These are phyloP conservation scores for Frankliniella intonsa DNA, from an alignment of 2,888 invertebrate genomes.

Conservation along the genomic window DNA sequence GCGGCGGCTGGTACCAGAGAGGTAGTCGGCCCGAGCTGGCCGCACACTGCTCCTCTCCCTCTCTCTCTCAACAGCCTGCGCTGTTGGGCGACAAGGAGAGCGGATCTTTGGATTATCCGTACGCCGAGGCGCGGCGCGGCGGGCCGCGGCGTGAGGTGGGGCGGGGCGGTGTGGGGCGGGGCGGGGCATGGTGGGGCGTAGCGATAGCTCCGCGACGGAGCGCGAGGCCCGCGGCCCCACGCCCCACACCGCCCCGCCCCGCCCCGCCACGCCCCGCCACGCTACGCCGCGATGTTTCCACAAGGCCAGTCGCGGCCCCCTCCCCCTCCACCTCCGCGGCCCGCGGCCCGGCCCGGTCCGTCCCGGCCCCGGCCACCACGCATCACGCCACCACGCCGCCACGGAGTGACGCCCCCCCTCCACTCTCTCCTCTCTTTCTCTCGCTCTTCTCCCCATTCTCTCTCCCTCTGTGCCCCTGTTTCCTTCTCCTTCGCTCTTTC, in stretches of 20 bases:
- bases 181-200: too few species aligned
- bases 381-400: constrained; percentile 39
- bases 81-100: too few species aligned
- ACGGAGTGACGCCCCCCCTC: constrained; percentile 7
- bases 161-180: too few species aligned
- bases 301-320: neutral
- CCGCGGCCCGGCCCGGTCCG: neutral
- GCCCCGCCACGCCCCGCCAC: neutral
- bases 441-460: neutral
- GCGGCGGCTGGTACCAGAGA: neutral
- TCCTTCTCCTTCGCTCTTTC: constrained; percentile 24
- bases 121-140: too few species aligned
- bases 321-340: neutral
- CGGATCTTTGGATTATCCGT: too few species aligned
- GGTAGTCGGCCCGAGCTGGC: too few species aligned
- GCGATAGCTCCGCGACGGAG: too few species aligned
- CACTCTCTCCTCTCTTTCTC: neutral
- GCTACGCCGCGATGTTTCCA: neutral
- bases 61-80: too few species aligned
- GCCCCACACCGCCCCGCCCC: neutral
- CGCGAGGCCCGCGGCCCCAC: neutral
- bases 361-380: constrained; percentile 42
- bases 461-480: constrained; percentile 28
- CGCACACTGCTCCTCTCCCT: too few species aligned
- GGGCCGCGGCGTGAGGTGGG: too few species aligned